phyloP scores from a whole-genome alignment of 2,797 vertebrate species.

The Acestrorhynchus altus region DNA sequence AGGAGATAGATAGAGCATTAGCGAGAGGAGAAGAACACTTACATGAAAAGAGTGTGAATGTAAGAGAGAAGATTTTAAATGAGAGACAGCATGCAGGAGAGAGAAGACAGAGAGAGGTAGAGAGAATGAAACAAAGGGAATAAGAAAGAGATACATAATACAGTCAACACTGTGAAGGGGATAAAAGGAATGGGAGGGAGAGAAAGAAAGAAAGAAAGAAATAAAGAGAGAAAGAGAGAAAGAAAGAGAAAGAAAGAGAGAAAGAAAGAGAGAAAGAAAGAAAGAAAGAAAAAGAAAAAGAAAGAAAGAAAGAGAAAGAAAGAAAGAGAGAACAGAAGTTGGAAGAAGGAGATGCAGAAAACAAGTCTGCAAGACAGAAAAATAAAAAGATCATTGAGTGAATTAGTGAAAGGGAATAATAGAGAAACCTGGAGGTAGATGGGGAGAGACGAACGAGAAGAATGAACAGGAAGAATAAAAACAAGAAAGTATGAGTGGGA shows the following conservation, averaged over 20 bases:
- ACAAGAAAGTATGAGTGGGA: slow-evolving; percentile 17
- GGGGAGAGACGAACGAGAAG: neutral
- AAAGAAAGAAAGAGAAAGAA: slow-evolving; percentile 13
- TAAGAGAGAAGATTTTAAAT: neutral
- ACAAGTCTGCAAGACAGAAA: too few relatives aligned
- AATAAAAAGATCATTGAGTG: too few relatives aligned
- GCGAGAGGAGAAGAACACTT: neutral
- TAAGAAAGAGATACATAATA: too few relatives aligned
- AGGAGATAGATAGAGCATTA: neutral
- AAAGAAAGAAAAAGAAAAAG: neutral
- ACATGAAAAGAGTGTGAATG: slow-evolving; percentile 14
- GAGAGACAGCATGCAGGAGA: too few relatives aligned
- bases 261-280: neutral
- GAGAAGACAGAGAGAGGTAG: neutral
- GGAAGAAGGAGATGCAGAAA: neutral
- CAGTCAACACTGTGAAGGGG: neutral
- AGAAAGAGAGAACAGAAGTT: slow-evolving; percentile 4
- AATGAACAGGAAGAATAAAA: neutral
- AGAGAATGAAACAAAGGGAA: neutral
- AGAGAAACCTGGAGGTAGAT: neutral
- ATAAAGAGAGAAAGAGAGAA: neutral
- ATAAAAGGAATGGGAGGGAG: neutral
- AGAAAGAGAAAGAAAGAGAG: neutral
- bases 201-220: neutral
- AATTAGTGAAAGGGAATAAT: neutral